These are phyloP conservation scores for Amazona guildingii DNA, from an alignment of 2,113 vertebrate genomes.

Conservation along the genomic window DNA sequence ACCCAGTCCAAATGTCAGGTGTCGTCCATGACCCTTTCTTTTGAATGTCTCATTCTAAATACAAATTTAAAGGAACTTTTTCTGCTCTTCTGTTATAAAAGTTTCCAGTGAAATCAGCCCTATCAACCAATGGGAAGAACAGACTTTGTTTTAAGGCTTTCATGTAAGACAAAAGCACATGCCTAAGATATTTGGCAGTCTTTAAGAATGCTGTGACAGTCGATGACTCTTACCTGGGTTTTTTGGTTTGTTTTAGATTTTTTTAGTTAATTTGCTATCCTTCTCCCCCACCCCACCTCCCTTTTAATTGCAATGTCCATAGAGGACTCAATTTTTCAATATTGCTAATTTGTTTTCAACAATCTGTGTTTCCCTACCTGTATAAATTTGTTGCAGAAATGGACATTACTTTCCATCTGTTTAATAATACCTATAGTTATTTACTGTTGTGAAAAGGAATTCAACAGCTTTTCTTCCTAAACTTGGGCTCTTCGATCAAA, in stretches of 20 bases:
- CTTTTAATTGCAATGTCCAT: background rate
- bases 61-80: background rate
- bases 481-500: background rate
- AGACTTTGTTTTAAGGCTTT: background rate
- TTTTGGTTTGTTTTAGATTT: background rate
- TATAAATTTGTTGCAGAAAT: background rate
- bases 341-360: background rate
- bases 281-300: accelerated
- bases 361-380: background rate
- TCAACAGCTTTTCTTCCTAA: background rate
- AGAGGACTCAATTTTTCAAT: background rate
- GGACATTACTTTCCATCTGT: background rate
- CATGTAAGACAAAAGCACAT: background rate
- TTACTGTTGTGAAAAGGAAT: background rate
- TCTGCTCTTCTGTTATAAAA: background rate
- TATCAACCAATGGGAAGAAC: background rate
- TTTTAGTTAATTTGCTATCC: background rate
- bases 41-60: background rate
- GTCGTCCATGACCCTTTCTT: background rate
- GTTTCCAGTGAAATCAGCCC: background rate
- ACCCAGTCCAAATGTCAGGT: background rate
- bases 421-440: background rate
- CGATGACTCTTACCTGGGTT: background rate
- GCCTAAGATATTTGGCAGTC: background rate
- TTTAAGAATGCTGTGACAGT: background rate